Percentiles rank a stretch among this genome's conserved stretches.
phyloP scores from a whole-genome alignment of 2,113 vertebrate genomes.

The Poeciliopsis retropinna region DNA sequence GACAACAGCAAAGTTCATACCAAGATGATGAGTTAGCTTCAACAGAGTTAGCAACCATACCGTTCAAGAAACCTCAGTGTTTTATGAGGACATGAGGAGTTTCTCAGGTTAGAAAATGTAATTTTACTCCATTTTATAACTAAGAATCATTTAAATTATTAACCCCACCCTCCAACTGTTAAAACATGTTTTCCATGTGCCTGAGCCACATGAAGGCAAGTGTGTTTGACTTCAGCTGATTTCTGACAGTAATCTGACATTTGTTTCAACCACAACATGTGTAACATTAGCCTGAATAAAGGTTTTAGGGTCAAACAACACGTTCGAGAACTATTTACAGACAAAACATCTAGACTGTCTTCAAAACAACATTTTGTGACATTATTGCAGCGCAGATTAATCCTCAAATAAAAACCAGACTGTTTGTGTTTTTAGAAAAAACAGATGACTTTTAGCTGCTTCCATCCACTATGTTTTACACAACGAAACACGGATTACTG shows the following conservation, averaged over 20 bases:
- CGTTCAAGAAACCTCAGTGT: too few relatives aligned
- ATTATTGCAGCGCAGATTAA: background rate
- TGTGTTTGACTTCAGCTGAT: background rate
- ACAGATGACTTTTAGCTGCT: background rate
- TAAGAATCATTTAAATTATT: background rate
- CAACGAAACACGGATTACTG: too few relatives aligned
- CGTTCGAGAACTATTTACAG: too few relatives aligned
- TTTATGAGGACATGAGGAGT: too few relatives aligned
- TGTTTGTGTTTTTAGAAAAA: background rate
- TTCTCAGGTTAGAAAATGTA: too few relatives aligned
- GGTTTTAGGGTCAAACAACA: background rate
- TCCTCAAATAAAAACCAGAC: background rate
- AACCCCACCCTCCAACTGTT: background rate
- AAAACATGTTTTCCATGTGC: background rate
- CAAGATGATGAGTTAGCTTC: background rate
- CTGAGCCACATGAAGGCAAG: too few relatives aligned
- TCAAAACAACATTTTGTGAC: background rate
- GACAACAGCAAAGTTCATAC: background rate
- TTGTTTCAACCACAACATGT: background rate
- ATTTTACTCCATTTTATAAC: background rate
- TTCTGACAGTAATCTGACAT: background rate
- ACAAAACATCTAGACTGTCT: background rate
- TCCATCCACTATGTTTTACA: too few relatives aligned
- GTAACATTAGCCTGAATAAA: background rate
- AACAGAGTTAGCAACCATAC: too few relatives aligned